These are phyloP conservation scores for Atopsyche davidsoni DNA, from an alignment of 1,140 invertebrate species.

Conservation along the genomic window DNA sequence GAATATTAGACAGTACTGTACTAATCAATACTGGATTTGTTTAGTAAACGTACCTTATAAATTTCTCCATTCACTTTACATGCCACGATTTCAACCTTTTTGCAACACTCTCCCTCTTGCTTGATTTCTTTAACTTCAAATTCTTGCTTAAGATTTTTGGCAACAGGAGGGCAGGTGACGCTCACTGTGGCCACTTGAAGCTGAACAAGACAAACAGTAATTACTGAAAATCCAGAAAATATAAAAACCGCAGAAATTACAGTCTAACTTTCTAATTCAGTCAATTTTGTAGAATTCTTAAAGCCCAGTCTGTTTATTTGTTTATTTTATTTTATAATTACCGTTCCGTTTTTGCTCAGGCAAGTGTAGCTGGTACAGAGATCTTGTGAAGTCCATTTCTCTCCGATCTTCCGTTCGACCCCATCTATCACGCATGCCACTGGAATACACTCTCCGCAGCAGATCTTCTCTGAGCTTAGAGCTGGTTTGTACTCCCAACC, in stretches of 20 bases:
- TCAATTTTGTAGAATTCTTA: no score
- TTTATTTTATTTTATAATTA: conserved; percentile 35
- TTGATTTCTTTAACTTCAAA: conserved; percentile 31
- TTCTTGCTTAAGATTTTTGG: conserved; percentile 30
- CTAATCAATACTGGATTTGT: no score
- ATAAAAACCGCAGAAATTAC: no score
- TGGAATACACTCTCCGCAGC: conserved; percentile 60
- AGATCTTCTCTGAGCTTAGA: conserved; percentile 46
- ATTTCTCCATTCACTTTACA: conserved; percentile 33
- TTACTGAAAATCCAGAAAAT: no score
- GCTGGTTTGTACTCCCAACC: conserved; percentile 42
- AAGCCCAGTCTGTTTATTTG: neutral
- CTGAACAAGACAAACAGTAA: no score
- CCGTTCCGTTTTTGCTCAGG: conserved; percentile 45
- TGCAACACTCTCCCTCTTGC: conserved; percentile 35
- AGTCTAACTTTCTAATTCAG: no score
- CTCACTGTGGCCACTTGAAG: no score
- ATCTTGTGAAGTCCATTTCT: conserved; percentile 53
- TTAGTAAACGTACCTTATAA: conserved; percentile 26
- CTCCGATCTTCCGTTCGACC: conserved; percentile 41
- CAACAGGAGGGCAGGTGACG: no score
- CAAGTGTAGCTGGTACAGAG: conserved; percentile 56
- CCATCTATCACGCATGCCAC: conserved; percentile 56
- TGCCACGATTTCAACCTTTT: conserved; percentile 30
- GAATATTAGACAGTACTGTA: no score